Evolutionary conservation across 2,797 vertebrate species (phyloP), one percentile per base, ranked within the genome.

Genomic region (Huso huso): DNA sequence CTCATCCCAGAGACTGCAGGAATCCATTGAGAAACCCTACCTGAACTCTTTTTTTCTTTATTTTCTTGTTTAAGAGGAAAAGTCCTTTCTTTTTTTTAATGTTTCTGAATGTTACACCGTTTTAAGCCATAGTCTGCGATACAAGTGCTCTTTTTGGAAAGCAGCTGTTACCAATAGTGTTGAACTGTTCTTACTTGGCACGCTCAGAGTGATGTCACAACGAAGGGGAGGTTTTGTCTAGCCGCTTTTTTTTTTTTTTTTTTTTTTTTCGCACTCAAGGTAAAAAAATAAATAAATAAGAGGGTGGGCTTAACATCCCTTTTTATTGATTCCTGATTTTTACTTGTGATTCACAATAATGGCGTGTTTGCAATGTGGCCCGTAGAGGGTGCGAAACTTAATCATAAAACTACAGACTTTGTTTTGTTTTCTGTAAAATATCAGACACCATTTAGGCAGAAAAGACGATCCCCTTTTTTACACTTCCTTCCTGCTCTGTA

Each of bases 91-190:
- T 76, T 67, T 67, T 10, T 67, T 72, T 82, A 71, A 67, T 62
- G 52, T 57, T 48, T 78, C 77, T 69, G 73, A 75, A 86, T 86
- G 80, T 85, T 84, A 82, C 78, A 70, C 37, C 4, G 79, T 87
- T 89, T 86, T 84, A 82, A 87, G 88, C 87, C 88, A 90, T 89
- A 89, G 85, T 86, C 81, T 79, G 79, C 81, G 73, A 80, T 77
- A 85, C 77, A 89, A 89, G 88, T 91, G 88, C 87, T 88, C 87
- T 89, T 90, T 89, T 81, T 88, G 85, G 82, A 89, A 55, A 85
- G 76, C 83, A 85, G 82, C 86, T 88, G 85, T 87, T 89, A 88
- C 86, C 87, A 86, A 84, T 88, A 79, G 73, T 78, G 80, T 83
- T 78, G 76, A 78, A 80, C 74, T 72, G 76, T 80, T 82, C 79